A percentile compares a stretch with the other conserved stretches of the same genome.
These are phyloP conservation scores for Parnassius smintheus DNA, from an alignment of 2,888 invertebrate species.

Conservation along the genomic window DNA sequence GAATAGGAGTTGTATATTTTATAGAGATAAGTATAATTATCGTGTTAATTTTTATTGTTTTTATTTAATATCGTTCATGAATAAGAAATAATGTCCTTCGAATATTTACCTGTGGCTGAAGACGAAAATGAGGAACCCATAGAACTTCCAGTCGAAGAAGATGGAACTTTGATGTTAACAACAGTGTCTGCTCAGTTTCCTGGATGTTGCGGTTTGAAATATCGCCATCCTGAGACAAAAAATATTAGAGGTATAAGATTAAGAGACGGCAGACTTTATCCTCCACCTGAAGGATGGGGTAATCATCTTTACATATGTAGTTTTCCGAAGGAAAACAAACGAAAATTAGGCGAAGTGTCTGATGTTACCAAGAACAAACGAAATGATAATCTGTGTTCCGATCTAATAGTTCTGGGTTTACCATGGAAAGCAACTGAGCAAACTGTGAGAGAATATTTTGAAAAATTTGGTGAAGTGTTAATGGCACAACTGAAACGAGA, in stretches of 20 bases:
- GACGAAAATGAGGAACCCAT: conserved; percentile 99
- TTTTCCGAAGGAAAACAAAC: conserved; percentile 95
- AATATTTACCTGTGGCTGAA: conserved; percentile 95
- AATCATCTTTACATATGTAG: conserved; percentile 88
- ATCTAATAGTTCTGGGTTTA: conserved; percentile 98
- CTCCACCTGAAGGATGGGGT: conserved; percentile 95
- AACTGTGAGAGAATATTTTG: conserved; percentile 97
- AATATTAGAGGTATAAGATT: conserved; percentile 94
- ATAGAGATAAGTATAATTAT: conserved; percentile 71
- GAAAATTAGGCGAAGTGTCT: conserved; percentile 95
- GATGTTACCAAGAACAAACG: conserved; percentile 94
- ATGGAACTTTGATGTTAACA: conserved; percentile 94
- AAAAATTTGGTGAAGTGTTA: conserved; percentile 97
- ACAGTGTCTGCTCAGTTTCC: conserved; percentile 98
- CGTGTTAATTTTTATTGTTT: conserved; percentile 69
- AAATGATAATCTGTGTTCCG: conserved; percentile 96
- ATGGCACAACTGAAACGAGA: conserved; percentile 99
- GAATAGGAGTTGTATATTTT: conserved; percentile 75
- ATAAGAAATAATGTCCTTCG: conserved; percentile 80
- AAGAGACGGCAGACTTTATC: conserved; percentile 94
- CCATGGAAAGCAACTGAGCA: conserved; percentile 99
- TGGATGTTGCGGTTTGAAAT: conserved; percentile 97
- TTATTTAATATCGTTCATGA: conserved; percentile 71
- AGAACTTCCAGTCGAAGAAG: conserved; percentile 97
- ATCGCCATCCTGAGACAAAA: conserved; percentile 95